Evolutionary conservation across 2,113 vertebrate genomes (phyloP).

Genomic region (Aptenodytes forsteri): DNA sequence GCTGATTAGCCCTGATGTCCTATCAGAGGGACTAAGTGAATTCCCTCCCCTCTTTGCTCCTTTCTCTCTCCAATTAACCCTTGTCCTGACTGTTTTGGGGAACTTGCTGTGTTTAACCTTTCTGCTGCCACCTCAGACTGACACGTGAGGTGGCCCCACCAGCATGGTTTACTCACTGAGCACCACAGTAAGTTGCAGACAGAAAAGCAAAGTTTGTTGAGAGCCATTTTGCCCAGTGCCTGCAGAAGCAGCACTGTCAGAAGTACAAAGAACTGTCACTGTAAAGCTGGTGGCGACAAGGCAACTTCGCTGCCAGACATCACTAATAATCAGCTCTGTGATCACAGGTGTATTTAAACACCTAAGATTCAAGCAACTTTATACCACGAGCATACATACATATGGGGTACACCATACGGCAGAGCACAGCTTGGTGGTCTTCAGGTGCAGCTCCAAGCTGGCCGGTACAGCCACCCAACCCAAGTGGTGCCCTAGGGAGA

Average conservation of each 20-base stretch:
- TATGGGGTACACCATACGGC: not conserved
- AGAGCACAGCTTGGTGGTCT: not conserved
- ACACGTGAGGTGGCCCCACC: not conserved
- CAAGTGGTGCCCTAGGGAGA: not conserved
- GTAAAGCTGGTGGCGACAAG: not conserved
- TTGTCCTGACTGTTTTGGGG: not conserved
- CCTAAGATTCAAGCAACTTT: not conserved
- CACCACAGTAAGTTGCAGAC: not conserved
- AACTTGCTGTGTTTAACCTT: not conserved
- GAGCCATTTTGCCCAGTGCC: not conserved
- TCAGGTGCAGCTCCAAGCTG: not conserved
- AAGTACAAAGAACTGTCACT: not conserved
- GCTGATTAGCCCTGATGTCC: not conserved
- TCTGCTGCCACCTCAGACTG: not conserved
- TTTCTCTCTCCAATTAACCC: not conserved
- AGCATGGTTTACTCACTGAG: not conserved
- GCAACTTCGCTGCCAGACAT: not conserved
- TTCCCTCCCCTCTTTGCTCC: not conserved
- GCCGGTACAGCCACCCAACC: not conserved
- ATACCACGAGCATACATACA: rapidly evolving
- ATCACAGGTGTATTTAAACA: not conserved
- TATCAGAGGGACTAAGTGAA: not conserved
- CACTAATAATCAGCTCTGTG: not conserved
- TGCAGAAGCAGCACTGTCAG: not conserved
- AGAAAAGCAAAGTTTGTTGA: not conserved